Conservation (phyloP, 2,797 vertebrate genomes). For the Denticeps clupeoides region DNA sequence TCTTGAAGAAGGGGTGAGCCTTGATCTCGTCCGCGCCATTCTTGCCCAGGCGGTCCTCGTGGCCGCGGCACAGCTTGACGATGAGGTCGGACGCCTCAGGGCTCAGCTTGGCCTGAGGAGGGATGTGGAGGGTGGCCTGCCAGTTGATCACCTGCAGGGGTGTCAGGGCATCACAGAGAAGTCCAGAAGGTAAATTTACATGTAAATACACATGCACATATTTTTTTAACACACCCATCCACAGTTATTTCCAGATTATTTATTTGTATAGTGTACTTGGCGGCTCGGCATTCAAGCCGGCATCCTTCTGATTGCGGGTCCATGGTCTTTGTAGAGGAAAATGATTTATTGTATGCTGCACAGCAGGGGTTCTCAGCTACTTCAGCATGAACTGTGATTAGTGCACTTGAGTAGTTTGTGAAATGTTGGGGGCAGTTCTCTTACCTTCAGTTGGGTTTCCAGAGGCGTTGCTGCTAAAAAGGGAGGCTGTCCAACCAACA, state of each 20-base stretch:
- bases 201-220: too few relatives aligned
- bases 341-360: too few relatives aligned
- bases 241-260: too few relatives aligned
- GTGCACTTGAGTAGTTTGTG: too few relatives aligned
- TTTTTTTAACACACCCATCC: too few relatives aligned
- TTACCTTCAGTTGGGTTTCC: slow-evolving; percentile 96
- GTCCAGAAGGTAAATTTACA: too few relatives aligned
- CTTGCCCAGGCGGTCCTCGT: slow-evolving; percentile 87
- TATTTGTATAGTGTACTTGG: too few relatives aligned
- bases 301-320: too few relatives aligned
- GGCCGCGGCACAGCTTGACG: slow-evolving; percentile 83
- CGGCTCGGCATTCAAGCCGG: too few relatives aligned
- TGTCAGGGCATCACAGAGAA: neutral
- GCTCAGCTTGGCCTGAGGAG: slow-evolving; percentile 78
- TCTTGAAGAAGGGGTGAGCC: slow-evolving; percentile 84
- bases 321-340: too few relatives aligned
- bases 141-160: slow-evolving; percentile 85
- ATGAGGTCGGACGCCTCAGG: slow-evolving; percentile 89
- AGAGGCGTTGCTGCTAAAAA: slow-evolving; percentile 88
- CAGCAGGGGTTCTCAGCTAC: neutral
- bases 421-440: too few relatives aligned
- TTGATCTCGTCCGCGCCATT: slow-evolving; percentile 92
- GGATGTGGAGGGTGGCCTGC: slow-evolving; percentile 87
- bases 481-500: slow-evolving; percentile 93
- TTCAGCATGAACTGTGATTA: too few relatives aligned